These are phyloP conservation scores for Steromphala cineraria DNA, from an alignment of 2,888 invertebrate genomes.

Conservation along the genomic window DNA sequence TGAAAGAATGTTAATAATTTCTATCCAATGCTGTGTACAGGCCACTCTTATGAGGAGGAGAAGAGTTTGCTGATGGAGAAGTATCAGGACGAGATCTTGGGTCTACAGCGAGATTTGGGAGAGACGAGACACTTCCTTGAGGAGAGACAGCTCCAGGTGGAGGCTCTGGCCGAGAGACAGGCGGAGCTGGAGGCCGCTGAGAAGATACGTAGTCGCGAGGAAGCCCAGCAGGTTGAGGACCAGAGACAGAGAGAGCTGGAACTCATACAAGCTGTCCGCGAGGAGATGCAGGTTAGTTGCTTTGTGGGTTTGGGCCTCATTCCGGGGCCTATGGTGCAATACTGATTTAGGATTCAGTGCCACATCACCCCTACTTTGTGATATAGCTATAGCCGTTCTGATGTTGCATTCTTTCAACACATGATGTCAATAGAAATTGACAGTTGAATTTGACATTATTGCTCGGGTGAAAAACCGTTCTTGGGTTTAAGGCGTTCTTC, in stretches of 20 bases:
- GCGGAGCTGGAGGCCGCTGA: conserved; percentile 45
- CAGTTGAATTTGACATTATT: too few species aligned
- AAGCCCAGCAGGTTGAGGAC: conserved; percentile 52
- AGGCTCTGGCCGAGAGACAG: not conserved
- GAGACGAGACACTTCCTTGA: conserved; percentile 45
- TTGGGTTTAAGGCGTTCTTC: too few species aligned
- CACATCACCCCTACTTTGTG: too few species aligned
- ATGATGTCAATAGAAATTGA: too few species aligned
- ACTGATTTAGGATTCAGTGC: too few species aligned
- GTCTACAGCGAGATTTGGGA: conserved; percentile 43
- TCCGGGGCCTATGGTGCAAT: too few species aligned
- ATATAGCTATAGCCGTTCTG: too few species aligned
- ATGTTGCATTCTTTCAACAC: too few species aligned
- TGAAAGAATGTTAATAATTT: too few species aligned
- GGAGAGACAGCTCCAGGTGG: conserved; percentile 38
- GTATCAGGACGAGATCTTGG: conserved; percentile 53
- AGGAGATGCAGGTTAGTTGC: conserved; percentile 39
- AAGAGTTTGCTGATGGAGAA: conserved; percentile 51
- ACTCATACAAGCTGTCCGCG: conserved; percentile 18
- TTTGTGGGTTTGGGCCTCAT: too few species aligned
- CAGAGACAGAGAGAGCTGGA: not conserved
- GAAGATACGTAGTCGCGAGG: conserved; percentile 53
- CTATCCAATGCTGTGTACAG: too few species aligned
- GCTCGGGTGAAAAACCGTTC: too few species aligned
- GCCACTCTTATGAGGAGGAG: conserved; percentile 55